These are phyloP conservation scores for Medauroidea extradentata DNA, from an alignment of 1,140 invertebrate species.

Conservation along the genomic window DNA sequence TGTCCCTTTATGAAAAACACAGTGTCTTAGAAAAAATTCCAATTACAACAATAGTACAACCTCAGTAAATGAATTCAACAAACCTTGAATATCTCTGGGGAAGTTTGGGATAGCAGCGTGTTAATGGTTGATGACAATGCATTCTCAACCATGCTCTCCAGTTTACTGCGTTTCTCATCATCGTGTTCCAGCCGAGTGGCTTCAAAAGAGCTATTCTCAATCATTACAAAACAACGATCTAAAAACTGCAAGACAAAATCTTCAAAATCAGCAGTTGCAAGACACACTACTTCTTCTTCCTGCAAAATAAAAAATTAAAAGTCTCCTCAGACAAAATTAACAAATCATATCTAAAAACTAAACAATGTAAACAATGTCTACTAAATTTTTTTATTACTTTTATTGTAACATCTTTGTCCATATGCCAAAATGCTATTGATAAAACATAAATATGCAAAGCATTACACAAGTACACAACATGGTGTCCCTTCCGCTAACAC, in stretches of 20 bases:
- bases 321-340: conserved; percentile 65
- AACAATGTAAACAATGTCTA: too few species aligned
- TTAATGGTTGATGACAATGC: conserved; percentile 63
- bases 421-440: too few species aligned
- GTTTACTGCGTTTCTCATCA: conserved; percentile 56
- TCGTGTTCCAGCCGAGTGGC: conserved; percentile 59
- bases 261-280: conserved; percentile 78
- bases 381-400: too few species aligned
- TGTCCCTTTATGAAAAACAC: too few species aligned
- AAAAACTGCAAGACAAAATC: conserved; percentile 85
- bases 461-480: too few species aligned
- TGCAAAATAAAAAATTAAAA: conserved; percentile 27
- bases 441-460: too few species aligned
- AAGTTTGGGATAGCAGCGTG: conserved; percentile 57
- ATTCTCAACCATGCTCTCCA: conserved; percentile 66
- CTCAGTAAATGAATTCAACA: too few species aligned
- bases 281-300: conserved; percentile 70
- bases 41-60: too few species aligned
- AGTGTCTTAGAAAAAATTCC: too few species aligned
- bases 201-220: conserved; percentile 69
- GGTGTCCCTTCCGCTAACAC: too few species aligned
- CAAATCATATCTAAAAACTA: too few species aligned
- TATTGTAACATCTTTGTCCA: too few species aligned
- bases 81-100: conserved; percentile 55
- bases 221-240: conserved; percentile 67